These are phyloP conservation scores for Yponomeuta malinellus DNA, from an alignment of 2,888 invertebrate species.

Conservation along the genomic window DNA sequence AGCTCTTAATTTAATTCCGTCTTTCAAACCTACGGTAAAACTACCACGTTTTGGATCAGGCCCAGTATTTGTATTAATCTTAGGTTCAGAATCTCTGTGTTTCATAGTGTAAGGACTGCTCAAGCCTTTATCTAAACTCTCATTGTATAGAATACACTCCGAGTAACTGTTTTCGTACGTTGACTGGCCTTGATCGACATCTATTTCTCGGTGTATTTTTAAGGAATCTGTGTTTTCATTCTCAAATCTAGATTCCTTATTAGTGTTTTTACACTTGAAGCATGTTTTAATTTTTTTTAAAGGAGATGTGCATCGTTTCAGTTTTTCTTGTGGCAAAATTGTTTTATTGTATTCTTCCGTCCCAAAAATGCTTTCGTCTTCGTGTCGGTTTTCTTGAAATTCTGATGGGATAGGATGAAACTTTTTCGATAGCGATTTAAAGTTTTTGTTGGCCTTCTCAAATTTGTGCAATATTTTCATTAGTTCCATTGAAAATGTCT, in stretches of 20 bases:
- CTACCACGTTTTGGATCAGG: not conserved
- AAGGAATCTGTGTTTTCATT: not conserved
- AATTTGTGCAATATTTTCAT: conserved; percentile 37
- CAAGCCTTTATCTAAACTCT: not conserved
- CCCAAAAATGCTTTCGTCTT: not conserved
- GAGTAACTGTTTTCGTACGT: not conserved
- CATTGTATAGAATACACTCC: not conserved
- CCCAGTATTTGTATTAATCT: not conserved
- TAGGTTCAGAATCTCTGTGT: not conserved
- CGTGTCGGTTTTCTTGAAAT: not conserved
- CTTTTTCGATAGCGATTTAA: conserved; percentile 22
- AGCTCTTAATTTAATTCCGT: not conserved
- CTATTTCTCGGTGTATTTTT: not conserved
- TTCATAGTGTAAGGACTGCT: not conserved
- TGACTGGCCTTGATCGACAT: not conserved
- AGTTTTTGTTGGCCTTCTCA: conserved; percentile 45
- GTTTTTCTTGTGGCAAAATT: not conserved
- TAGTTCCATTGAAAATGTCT: conserved; percentile 35
- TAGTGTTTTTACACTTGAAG: not conserved
- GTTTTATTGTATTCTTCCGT: not conserved
- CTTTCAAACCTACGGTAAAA: not conserved
- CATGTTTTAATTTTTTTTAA: not conserved
- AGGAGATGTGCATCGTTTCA: not conserved
- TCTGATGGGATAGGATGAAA: not conserved
- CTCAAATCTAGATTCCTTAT: not conserved